Evolutionary conservation across 2,797 vertebrate genomes (phyloP).

Genomic region (Gephyroberyx darwinii): DNA sequence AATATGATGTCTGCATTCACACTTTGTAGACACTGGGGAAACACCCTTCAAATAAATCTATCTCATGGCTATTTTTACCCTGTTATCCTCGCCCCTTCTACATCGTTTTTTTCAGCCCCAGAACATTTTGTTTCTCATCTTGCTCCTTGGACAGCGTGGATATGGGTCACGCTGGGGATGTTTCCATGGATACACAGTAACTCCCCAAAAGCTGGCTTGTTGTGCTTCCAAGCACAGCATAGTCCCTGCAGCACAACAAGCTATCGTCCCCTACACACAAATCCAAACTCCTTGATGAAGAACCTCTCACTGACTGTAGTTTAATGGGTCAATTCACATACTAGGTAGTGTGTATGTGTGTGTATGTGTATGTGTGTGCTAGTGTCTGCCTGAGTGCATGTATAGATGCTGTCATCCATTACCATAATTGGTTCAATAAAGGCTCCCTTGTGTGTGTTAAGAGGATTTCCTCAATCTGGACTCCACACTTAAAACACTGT

Average conservation of each 20-base stretch:
- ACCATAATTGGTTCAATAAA: constrained; percentile 59
- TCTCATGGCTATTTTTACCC: neutral
- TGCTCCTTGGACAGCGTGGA: constrained; percentile 54
- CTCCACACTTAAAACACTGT: constrained; percentile 46
- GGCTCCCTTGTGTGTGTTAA: constrained; percentile 55
- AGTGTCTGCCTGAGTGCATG: constrained; percentile 19
- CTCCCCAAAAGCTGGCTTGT: constrained; percentile 57
- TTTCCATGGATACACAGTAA: constrained; percentile 71
- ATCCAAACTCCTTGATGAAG: neutral
- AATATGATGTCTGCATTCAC: neutral
- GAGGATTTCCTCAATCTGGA: constrained; percentile 68
- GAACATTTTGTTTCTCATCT: constrained; percentile 66
- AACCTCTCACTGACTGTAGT: neutral
- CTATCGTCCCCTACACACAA: constrained; percentile 18
- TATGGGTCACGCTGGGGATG: constrained; percentile 71
- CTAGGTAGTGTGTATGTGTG: constrained; percentile 1
- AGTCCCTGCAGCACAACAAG: constrained; percentile 15
- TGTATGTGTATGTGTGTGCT: constrained; percentile 17
- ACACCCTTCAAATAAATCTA: constrained; percentile 34
- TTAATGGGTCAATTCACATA: constrained; percentile 26
- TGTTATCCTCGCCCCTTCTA: neutral
- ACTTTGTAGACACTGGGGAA: constrained; percentile 30
- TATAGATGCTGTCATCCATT: constrained; percentile 41
- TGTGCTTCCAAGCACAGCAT: constrained; percentile 40
- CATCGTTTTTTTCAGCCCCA: constrained; percentile 29